Evolutionary conservation across 2,888 invertebrate species (phyloP), one percentile per base, ranked within the genome.

Genomic region (Melinaea menophilus): DNA sequence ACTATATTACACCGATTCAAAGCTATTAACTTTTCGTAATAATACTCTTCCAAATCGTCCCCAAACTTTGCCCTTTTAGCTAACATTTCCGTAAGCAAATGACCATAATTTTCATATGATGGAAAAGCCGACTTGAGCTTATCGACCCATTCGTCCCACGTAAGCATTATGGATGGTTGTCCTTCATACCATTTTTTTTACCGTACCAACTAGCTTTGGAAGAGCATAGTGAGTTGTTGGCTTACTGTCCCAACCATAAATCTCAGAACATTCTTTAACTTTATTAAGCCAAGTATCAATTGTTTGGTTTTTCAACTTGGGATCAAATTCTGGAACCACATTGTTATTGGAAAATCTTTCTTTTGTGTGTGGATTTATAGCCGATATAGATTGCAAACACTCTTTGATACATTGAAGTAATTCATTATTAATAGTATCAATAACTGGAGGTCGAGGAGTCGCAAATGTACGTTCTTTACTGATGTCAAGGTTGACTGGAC

Each of bases 91-190:
- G 69, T 69, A 35, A 75, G 55, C 33, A 68, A 34, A 12, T 70
- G 71, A 5, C 71, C 72, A 61, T 73, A 74, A 64, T 74, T 74
- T 37, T 72, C 68, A 9, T 71, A 72, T 13, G 31, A 61, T 2
- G 75, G 74, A 59, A 76, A 76, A 2, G 73, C 74, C 0, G 33
- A 58, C 0, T 41, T 2, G 2, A 76, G 13, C 35, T 73, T 75
- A 3, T 56, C 55, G 57, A 74, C 73, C 75, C 76, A 77, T 46
- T 76, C 71, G 0, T 13, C 3, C 75, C 77, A 76, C 0, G 62
- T 62, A 22, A 22, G 22, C 22, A 22, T 22, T 22, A 22, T 22
- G 22, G 22, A 22, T 22, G 22, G 47, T 5, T 74, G 48, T 4
- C 72, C 67, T 51, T 74, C 68, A 35, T 71, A 73, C 76, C 75